Evolutionary conservation across 2,113 vertebrate genomes (phyloP).

Genomic region (Mungos mungo): DNA sequence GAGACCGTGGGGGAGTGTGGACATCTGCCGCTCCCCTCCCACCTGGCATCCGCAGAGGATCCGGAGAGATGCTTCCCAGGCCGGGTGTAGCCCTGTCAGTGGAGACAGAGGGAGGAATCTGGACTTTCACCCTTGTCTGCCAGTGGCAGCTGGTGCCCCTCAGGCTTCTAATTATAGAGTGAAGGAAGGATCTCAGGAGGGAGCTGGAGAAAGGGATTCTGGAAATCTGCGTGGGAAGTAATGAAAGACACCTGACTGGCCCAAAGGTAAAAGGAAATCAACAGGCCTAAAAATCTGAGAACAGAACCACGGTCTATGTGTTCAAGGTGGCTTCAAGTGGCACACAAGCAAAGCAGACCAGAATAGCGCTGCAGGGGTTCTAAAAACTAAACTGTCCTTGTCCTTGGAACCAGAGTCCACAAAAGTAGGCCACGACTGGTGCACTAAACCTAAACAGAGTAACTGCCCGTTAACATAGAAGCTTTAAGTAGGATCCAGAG

Average conservation of each 20-base stretch:
- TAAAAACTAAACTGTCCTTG: slow-evolving; percentile 57
- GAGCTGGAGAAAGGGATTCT: slow-evolving; percentile 16
- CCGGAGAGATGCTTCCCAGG: slow-evolving; percentile 27
- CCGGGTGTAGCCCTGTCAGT: slow-evolving; percentile 27
- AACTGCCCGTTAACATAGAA: background rate
- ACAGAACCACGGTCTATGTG: background rate
- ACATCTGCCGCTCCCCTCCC: slow-evolving; percentile 31
- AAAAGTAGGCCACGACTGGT: slow-evolving; percentile 32
- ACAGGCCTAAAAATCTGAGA: slow-evolving; percentile 18
- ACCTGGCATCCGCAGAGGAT: background rate
- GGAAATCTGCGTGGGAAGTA: slow-evolving; percentile 46
- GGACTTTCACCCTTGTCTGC: slow-evolving; percentile 48
- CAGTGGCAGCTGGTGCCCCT: slow-evolving; percentile 54
- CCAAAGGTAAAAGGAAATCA: slow-evolving; percentile 37
- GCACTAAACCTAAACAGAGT: background rate
- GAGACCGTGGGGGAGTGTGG: background rate
- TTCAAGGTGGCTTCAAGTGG: slow-evolving; percentile 34
- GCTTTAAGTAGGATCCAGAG: background rate
- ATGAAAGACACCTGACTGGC: slow-evolving; percentile 13
- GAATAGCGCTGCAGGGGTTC: background rate
- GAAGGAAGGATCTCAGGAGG: slow-evolving; percentile 7
- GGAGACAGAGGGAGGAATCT: slow-evolving; percentile 9
- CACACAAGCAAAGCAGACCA: slow-evolving; percentile 41
- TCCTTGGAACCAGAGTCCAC: slow-evolving; percentile 23
- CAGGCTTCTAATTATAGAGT: slow-evolving; percentile 34